These are phyloP conservation scores for Dynastes maya DNA, from an alignment of 2,888 invertebrate species.

Conservation along the genomic window DNA sequence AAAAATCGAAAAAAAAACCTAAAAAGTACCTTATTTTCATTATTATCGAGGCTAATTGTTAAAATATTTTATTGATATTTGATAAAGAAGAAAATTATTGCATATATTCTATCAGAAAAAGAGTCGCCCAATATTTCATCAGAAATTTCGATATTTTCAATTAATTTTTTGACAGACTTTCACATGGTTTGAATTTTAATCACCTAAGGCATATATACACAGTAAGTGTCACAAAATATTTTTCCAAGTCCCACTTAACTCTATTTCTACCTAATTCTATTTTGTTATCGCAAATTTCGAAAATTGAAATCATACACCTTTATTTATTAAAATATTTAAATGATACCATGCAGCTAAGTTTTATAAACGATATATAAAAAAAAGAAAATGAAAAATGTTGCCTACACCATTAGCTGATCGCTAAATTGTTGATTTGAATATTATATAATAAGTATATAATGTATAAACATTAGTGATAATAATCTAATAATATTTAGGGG, in stretches of 20 bases:
- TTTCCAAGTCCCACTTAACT: no score
- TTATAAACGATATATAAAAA: slow-evolving; percentile 4
- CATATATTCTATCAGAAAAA: slow-evolving; percentile 4
- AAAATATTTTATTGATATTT: slow-evolving; percentile 39
- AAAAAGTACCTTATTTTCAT: slow-evolving; percentile 51
- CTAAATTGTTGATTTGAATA: slow-evolving; percentile 59
- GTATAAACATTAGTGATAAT: slow-evolving; percentile 58
- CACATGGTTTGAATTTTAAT: no score
- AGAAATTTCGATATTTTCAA: not conserved
- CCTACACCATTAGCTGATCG: slow-evolving; percentile 55
- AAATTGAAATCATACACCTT: no score
- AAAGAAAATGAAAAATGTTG: slow-evolving; percentile 51
- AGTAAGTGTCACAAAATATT: no score
- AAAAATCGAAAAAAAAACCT: not conserved
- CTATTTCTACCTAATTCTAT: no score
- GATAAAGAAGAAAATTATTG: slow-evolving; percentile 19
- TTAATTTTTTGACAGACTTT: not conserved
- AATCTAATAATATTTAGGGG: slow-evolving; percentile 22
- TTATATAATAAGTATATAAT: slow-evolving; percentile 58
- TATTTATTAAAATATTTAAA: no score
- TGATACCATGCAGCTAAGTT: not conserved
- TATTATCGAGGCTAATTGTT: slow-evolving; percentile 44
- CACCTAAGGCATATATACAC: no score
- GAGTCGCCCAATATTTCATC: not conserved
- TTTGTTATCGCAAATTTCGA: no score